Evolutionary conservation across 2,797 vertebrate species (phyloP).

Genomic region (Dipus sagitta): DNA sequence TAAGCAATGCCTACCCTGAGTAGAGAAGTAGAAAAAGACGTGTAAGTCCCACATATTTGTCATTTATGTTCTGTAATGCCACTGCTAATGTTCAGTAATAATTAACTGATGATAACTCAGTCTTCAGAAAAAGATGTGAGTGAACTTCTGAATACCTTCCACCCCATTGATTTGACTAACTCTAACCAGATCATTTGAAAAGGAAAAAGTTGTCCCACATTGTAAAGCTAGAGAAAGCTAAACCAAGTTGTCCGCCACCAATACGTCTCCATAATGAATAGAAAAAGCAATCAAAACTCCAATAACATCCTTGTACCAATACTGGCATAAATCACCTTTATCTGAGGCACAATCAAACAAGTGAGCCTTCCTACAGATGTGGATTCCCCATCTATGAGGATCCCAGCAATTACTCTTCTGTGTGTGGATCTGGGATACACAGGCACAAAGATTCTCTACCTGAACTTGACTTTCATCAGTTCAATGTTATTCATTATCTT

Average conservation of each 20-base stretch:
- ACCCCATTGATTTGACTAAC: neutral
- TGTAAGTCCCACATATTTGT: neutral
- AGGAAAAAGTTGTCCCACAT: neutral
- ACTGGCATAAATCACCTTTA: neutral
- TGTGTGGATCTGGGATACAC: neutral
- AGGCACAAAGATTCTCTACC: neutral
- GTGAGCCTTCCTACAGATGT: neutral
- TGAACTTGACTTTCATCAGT: neutral
- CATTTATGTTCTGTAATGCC: neutral
- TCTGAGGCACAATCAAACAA: no score
- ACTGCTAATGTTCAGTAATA: neutral
- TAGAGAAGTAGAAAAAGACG: neutral
- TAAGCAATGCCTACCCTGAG: slow-evolving; percentile 12
- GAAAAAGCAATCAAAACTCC: neutral
- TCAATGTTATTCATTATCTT: neutral
- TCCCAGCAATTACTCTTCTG: neutral
- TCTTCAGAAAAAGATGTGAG: slow-evolving; percentile 23
- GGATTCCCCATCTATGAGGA: neutral
- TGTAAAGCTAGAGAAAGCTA: neutral
- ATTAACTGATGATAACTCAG: neutral
- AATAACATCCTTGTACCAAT: neutral
- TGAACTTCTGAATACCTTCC: slow-evolving; percentile 1
- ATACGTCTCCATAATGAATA: neutral
- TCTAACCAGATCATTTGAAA: neutral
- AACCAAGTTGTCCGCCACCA: neutral